A percentile compares a stretch with the other conserved stretches of the same genome.
phyloP scores from a whole-genome alignment of 1,140 invertebrate genomes.

The Tribolium madens region DNA sequence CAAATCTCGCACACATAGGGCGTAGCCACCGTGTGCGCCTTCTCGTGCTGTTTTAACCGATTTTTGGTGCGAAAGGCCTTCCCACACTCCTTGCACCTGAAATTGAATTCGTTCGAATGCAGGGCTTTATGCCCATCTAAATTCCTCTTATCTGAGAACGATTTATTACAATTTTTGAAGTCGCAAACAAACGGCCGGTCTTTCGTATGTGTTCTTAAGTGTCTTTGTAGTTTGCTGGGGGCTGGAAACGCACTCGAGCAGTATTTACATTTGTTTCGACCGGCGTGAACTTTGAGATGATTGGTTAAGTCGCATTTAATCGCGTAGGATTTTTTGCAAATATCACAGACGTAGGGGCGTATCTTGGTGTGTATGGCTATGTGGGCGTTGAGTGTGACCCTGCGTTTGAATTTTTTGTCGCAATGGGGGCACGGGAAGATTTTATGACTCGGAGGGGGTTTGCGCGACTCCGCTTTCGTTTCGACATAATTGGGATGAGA shows the following conservation, averaged over 20 bases:
- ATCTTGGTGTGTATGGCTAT: conserved; percentile 51
- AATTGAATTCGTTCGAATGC: conserved; percentile 48
- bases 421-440: conserved; percentile 48
- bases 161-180: conserved; percentile 46
- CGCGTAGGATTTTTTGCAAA: conserved; percentile 51
- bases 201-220: conserved; percentile 53
- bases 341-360: conserved; percentile 49
- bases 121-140: conserved; percentile 48
- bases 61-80: conserved; percentile 52
- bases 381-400: conserved; percentile 50
- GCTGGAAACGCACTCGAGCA: conserved; percentile 51
- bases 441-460: neutral
- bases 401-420: conserved; percentile 46
- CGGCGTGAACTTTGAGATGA: conserved; percentile 49
- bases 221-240: conserved; percentile 53
- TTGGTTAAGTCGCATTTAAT: conserved; percentile 47
- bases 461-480: neutral
- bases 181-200: conserved; percentile 50
- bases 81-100: conserved; percentile 55
- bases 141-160: conserved; percentile 54
- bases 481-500: neutral
- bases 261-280: conserved; percentile 46
- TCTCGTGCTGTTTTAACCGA: conserved; percentile 56
- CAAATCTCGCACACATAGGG: conserved; percentile 55
- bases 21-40: conserved; percentile 53